Percentiles rank a stretch among this genome's conserved stretches.
phyloP scores from a whole-genome alignment of 2,797 vertebrate species.

The Chrosomus eos region DNA sequence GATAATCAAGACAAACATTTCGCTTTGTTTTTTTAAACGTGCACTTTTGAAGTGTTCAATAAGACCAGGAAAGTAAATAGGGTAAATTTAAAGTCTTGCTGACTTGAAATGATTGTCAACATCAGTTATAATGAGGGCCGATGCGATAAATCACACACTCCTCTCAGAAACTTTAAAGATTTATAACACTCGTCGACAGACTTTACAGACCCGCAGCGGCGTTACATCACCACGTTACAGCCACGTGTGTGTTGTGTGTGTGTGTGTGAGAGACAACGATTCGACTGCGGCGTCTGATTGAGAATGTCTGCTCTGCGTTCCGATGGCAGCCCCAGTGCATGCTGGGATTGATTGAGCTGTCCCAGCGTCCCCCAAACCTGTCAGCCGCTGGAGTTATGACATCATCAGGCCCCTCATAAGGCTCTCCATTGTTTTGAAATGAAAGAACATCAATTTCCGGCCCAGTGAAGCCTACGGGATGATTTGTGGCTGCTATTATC shows the following conservation, averaged over 20 bases:
- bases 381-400: constrained; percentile 76
- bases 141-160: constrained; percentile 38
- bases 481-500: constrained; percentile 82
- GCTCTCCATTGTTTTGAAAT: constrained; percentile 80
- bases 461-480: constrained; percentile 69
- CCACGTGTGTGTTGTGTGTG: not conserved
- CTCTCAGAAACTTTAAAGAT: not conserved
- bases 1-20: not conserved
- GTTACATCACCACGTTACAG: constrained; percentile 14
- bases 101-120: constrained; percentile 58
- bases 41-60: not conserved
- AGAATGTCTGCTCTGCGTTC: constrained; percentile 64
- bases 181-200: not conserved
- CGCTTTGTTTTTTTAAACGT: not conserved
- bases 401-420: constrained; percentile 77
- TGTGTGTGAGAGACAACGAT: not conserved
- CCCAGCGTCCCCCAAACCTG: constrained; percentile 65
- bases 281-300: constrained; percentile 56
- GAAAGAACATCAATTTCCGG: constrained; percentile 79
- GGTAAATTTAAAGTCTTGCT: constrained; percentile 40
- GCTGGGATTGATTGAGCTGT: constrained; percentile 71
- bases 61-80: not conserved
- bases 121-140: constrained; percentile 52
- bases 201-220: constrained; percentile 24
- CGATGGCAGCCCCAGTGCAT: constrained; percentile 53